A percentile compares a stretch with the other conserved stretches of the same genome.
These are phyloP conservation scores for Dryobates pubescens DNA, from an alignment of 2,797 vertebrate species.

Conservation along the genomic window DNA sequence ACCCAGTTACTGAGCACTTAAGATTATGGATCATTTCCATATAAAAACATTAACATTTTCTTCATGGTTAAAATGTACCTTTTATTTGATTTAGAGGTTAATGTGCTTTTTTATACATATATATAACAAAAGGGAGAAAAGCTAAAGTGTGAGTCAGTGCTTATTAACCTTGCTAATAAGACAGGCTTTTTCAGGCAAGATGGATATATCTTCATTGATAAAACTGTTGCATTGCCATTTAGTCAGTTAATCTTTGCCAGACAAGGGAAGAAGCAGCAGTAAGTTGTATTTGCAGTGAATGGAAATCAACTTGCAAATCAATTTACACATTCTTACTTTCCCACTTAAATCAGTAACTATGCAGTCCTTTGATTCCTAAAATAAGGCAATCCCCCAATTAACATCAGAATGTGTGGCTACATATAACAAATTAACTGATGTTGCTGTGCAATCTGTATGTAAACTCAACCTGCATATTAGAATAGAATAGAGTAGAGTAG, in stretches of 20 bases:
- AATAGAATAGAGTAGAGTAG: no score
- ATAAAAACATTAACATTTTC: constrained; percentile 10
- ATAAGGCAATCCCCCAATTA: neutral
- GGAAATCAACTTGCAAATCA: constrained; percentile 21
- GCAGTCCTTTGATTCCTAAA: neutral
- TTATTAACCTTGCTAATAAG: constrained; percentile 46
- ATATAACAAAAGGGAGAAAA: neutral
- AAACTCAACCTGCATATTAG: neutral
- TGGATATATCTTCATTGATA: constrained; percentile 21
- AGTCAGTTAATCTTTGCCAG: constrained; percentile 41
- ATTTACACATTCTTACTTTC: constrained; percentile 10
- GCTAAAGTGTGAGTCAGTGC: neutral
- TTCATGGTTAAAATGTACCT: constrained; percentile 14
- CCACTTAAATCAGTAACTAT: neutral
- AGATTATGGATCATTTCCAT: constrained; percentile 1
- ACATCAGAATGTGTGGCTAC: neutral
- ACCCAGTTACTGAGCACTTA: constrained; percentile 1
- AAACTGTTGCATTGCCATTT: neutral
- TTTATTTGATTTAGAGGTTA: constrained; percentile 48
- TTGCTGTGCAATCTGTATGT: neutral
- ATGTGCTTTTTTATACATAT: neutral
- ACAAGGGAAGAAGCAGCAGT: constrained; percentile 11
- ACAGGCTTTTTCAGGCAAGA: constrained; percentile 18
- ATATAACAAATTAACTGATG: neutral
- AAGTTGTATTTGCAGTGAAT: constrained; percentile 7